Percentiles rank a stretch among this genome's conserved stretches.
Conservation (phyloP, 2,113 vertebrate species). For the Pseudorhombus dupliciocellatus region DNA sequence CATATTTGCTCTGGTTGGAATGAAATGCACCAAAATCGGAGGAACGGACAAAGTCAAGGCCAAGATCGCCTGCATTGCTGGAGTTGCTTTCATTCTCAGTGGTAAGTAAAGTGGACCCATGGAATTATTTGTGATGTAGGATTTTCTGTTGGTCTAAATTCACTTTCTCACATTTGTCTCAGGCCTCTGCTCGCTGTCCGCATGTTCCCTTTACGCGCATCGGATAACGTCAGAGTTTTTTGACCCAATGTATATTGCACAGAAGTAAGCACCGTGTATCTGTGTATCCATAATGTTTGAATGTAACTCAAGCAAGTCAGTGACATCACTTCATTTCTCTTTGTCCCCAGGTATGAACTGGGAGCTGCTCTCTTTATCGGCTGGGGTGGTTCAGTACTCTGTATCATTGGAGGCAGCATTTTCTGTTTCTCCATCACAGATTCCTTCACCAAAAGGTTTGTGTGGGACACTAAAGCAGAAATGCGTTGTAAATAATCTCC, state of each 20-base stretch:
- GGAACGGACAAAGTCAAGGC: conserved; percentile 91
- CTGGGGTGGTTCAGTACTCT: conserved; percentile 83
- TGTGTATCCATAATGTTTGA: neutral
- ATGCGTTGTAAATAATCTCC: neutral
- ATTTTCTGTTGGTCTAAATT: neutral
- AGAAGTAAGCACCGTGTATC: conserved; percentile 87
- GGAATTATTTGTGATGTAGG: neutral
- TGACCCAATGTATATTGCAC: conserved; percentile 89
- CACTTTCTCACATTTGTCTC: conserved; percentile 20
- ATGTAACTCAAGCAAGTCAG: neutral
- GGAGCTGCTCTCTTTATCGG: conserved; percentile 85
- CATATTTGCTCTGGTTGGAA: conserved; percentile 89
- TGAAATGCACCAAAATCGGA: conserved; percentile 97
- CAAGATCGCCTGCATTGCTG: conserved; percentile 88
- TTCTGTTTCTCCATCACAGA: conserved; percentile 79
- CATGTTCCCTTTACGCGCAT: conserved; percentile 94
- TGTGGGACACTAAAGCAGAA: neutral
- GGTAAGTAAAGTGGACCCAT: conserved; percentile 79
- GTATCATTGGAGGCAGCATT: conserved; percentile 78
- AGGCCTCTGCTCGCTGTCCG: conserved; percentile 92
- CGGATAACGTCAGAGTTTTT: conserved; percentile 96
- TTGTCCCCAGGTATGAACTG: conserved; percentile 80
- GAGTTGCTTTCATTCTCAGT: conserved; percentile 88
- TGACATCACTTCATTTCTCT: neutral
- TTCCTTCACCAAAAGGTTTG: conserved; percentile 71